Conservation (phyloP, 2,797 vertebrate genomes). For the Falco rusticolus region DNA sequence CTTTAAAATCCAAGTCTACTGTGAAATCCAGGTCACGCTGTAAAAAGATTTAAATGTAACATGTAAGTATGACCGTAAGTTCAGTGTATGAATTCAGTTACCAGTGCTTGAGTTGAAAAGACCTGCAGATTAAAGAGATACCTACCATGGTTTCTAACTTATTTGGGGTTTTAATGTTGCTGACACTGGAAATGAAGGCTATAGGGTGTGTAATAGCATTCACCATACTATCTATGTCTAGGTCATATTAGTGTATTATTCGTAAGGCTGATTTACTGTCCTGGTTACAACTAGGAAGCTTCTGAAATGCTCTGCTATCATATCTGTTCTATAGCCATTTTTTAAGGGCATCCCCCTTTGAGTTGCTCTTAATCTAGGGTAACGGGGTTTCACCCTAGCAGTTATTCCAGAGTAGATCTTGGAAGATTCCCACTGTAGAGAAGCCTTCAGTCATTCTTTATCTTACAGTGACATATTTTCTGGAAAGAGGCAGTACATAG, state of each 20-base stretch:
- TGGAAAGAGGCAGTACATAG: background rate
- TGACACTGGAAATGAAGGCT: background rate
- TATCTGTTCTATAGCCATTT: background rate
- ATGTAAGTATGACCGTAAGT: background rate
- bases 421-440: background rate
- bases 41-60: slow-evolving; percentile 46
- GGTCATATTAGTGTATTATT: background rate
- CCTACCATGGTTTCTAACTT: background rate
- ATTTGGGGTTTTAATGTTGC: background rate
- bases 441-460: background rate
- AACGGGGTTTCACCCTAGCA: background rate
- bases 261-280: background rate
- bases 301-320: background rate
- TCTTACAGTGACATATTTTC: background rate
- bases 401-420: background rate
- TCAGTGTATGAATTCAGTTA: background rate
- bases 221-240: background rate
- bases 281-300: background rate
- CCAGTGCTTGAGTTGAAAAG: background rate
- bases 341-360: background rate
- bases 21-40: slow-evolving; percentile 98
- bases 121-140: background rate
- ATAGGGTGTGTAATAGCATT: background rate
- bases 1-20: slow-evolving; percentile 98
- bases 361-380: background rate